Conservation (phyloP, 2,797 vertebrate genomes). For the Spinus pinus region DNA sequence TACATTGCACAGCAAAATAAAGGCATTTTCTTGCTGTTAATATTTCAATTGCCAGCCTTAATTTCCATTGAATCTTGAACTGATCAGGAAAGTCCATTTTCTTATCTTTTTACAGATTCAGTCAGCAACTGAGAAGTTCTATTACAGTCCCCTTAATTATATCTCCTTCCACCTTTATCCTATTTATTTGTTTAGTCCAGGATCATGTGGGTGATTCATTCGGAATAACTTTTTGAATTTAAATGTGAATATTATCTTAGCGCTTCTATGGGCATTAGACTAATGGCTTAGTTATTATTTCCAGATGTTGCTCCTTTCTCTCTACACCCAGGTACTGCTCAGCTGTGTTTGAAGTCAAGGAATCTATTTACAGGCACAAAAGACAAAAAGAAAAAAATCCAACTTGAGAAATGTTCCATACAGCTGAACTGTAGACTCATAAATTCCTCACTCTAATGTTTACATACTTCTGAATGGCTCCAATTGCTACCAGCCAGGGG, state of each 20-base stretch:
- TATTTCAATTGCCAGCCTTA: not conserved
- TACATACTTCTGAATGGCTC: slow-evolving; percentile 53
- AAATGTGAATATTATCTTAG: not conserved
- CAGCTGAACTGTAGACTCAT: slow-evolving; percentile 44
- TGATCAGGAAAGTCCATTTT: not conserved
- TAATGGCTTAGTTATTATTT: slow-evolving; percentile 13
- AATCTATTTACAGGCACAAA: not conserved
- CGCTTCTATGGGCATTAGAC: not conserved
- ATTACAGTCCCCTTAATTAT: not conserved
- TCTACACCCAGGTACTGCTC: slow-evolving; percentile 1
- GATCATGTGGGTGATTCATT: not conserved
- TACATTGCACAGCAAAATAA: not conserved
- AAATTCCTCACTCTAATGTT: slow-evolving; percentile 64
- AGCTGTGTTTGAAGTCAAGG: slow-evolving; percentile 30
- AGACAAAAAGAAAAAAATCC: not conserved
- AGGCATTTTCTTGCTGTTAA: not conserved
- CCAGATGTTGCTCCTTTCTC: not conserved
- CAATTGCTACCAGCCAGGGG: slow-evolving; percentile 54
- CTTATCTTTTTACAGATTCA: not conserved
- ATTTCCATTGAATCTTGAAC: not conserved
- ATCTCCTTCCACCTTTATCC: not conserved
- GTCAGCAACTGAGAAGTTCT: not conserved
- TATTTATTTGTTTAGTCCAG: not conserved
- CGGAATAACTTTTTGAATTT: not conserved
- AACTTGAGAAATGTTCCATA: not conserved